Evolutionary conservation across 1,140 invertebrate genomes (phyloP).

Genomic region (Colletes gigas): DNA sequence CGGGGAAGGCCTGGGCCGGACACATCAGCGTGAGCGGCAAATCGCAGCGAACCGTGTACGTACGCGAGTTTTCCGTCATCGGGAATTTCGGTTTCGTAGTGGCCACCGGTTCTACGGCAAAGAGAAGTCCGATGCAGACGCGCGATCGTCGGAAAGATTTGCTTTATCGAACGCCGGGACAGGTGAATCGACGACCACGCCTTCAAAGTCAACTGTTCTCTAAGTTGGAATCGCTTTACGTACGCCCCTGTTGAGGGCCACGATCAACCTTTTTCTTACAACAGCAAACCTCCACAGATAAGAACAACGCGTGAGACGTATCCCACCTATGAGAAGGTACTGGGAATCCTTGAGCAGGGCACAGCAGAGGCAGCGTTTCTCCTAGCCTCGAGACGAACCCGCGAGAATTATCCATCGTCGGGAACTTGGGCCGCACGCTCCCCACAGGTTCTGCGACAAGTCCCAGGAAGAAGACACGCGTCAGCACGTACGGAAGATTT

Average conservation of each 20-base stretch:
- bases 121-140: constrained; percentile 31
- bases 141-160: constrained; percentile 5
- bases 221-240: no score
- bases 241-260: no score
- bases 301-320: no score
- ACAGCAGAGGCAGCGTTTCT: constrained; percentile 80
- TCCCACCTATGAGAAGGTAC: constrained; percentile 84
- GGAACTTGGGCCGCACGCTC: constrained; percentile 85
- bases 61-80: constrained; percentile 84
- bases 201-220: neutral
- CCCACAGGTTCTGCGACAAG: constrained; percentile 82
- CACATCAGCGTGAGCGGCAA: constrained; percentile 84
- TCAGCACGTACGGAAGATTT: constrained; percentile 1
- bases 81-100: constrained; percentile 89
- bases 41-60: constrained; percentile 78
- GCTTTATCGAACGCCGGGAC: constrained; percentile 35
- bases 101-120: constrained; percentile 86
- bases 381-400: constrained; percentile 81
- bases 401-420: constrained; percentile 84
- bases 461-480: constrained; percentile 26
- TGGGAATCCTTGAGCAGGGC: constrained; percentile 86
- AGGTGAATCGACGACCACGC: constrained; percentile 22
- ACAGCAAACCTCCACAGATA: no score
- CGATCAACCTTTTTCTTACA: no score
- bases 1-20: constrained; percentile 85